phyloP scores from a whole-genome alignment of 2,888 invertebrate genomes.

The Asteroscopus sphinx region DNA sequence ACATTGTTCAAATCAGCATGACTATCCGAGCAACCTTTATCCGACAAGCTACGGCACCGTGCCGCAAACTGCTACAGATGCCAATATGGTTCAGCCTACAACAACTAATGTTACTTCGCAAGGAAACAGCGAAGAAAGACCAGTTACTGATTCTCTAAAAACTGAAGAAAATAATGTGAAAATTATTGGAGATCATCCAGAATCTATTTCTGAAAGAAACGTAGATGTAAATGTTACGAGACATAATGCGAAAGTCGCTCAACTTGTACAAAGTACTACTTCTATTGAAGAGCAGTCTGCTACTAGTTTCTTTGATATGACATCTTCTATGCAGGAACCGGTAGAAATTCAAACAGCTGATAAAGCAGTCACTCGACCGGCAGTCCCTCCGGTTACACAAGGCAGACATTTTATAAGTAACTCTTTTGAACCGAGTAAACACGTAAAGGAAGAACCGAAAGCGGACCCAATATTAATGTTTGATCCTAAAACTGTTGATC shows the following conservation, averaged over 20 bases:
- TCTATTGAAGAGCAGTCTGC: conserved; percentile 31
- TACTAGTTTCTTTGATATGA: conserved; percentile 30
- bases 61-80: conserved; percentile 10
- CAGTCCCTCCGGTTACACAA: conserved; percentile 2
- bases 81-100: conserved; percentile 22
- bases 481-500: conserved; percentile 22
- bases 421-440: conserved; percentile 8
- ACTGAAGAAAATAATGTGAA: conserved; percentile 4
- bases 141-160: background rate
- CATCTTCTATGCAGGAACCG: conserved; percentile 4
- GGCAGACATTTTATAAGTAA: conserved; percentile 18
- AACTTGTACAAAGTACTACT: conserved; percentile 28
- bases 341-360: conserved; percentile 1
- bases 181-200: conserved; percentile 18
- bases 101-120: conserved; percentile 13
- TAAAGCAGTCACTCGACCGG: background rate
- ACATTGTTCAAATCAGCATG: conserved; percentile 37
- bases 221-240: conserved; percentile 39
- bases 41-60: conserved; percentile 9
- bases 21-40: conserved; percentile 41
- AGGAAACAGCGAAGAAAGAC: background rate
- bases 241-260: too few species aligned
- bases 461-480: conserved; percentile 22
- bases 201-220: conserved; percentile 28
- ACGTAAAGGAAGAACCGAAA: conserved; percentile 1